Conservation (phyloP, 2,113 vertebrate genomes). For the Etheostoma spectabile region DNA sequence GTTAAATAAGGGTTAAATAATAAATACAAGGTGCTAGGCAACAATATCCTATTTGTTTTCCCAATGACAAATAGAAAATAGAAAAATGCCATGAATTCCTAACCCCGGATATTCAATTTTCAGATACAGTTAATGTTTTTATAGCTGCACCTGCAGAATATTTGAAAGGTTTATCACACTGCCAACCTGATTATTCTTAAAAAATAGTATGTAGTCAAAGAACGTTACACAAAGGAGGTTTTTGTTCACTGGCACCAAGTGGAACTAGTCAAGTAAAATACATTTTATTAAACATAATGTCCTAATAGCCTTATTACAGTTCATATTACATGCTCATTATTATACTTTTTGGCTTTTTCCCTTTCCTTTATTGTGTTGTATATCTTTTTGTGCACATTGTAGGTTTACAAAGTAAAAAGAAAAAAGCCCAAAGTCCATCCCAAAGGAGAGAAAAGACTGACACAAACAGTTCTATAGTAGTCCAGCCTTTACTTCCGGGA, state of each 20-base stretch:
- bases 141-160: neutral
- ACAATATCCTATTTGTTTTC: neutral
- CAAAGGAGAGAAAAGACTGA: too few relatives aligned
- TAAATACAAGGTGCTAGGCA: neutral
- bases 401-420: too few relatives aligned
- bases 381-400: too few relatives aligned
- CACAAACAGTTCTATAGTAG: too few relatives aligned
- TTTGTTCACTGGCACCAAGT: neutral
- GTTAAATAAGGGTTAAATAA: slow-evolving; percentile 4
- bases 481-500: too few relatives aligned
- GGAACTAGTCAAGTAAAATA: neutral
- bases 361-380: too few relatives aligned
- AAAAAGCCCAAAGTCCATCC: too few relatives aligned
- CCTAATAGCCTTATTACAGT: neutral
- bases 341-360: too few relatives aligned
- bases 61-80: neutral
- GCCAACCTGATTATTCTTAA: neutral
- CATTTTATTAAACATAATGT: neutral
- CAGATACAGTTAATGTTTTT: neutral
- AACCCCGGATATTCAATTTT: neutral
- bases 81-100: neutral
- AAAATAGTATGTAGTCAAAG: neutral
- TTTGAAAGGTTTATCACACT: neutral
- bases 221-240: neutral
- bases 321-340: neutral